Base-by-base conservation (phyloP, 2,113 vertebrate genomes). In the Deroptyus accipitrinus region DNA sequence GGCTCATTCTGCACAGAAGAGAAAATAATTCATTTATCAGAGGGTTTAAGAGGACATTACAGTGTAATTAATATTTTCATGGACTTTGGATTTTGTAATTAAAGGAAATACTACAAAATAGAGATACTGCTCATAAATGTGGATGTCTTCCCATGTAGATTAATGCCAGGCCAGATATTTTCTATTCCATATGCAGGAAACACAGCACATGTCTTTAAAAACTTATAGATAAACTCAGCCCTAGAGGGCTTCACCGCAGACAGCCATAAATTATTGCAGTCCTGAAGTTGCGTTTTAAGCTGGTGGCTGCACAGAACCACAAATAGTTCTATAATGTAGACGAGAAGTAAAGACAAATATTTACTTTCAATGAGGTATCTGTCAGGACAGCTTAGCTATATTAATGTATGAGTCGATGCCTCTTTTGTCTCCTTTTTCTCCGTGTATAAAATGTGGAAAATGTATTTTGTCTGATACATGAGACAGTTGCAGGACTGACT, bases 381-480 rank as follows among this genome's bases (percentile, higher is more conserved):
- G 61, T 52, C 57, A 61, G 24, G 19, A 41, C 25, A 52, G 35
- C 70, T 69, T 35, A 66, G 44, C 31, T 75, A 31, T 10, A 66
- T 4, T 74, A 37, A 86, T 76, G 67, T 46, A 42, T 8, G 46
- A 90, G 52, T 20, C 2, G 3, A 51, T 11, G 31, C 6, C 10
- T 95, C 42, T 75, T 80, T 69, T 63, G 13, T 13, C 25, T 75
- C 30, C 37, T 30, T 51, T 70, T 57, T 55, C 37, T 79, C 25
- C 13, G 6, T 6, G 13, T 59, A 44, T n/a, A 46, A 79, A 46
- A 61, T 6, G 13, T 59, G 27, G 42, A 35, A 86, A 88, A 70
- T 24, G 9, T 28, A 25, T 83, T 83, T 72, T 57, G 11, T 31
- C n/a, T 0, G 0, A 57, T 23, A 67, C 2, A 0, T 13, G 39